Base-by-base conservation (phyloP, 92 coral and sea anemone species). In the Phenganax stokvisi region DNA sequence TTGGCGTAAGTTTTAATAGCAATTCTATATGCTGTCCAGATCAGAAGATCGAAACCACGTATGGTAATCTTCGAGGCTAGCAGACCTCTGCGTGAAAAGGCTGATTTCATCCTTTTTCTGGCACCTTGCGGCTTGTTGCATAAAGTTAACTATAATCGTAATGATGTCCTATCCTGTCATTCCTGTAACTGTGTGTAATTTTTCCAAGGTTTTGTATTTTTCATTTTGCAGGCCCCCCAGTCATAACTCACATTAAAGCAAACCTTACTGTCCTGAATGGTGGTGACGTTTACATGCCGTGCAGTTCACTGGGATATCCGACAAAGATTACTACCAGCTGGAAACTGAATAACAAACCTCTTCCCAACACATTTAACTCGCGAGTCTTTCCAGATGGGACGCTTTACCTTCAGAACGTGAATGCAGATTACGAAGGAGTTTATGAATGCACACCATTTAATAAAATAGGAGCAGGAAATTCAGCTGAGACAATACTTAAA, bases 371-470 rank as follows among this genome's bases (percentile, higher is more conserved):
- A 78, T 63, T 51, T 51, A 11, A 62, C 47, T 90, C 87, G 57
- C 83, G 64, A 15, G 87, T 92, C 75, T 89, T 94, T 1, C 88
- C 92, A 76, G 88, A 87, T 68, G 98, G 98, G 7, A 84, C 94
- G 16, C 86, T 94, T 47, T 87, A 86, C 72, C 85, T 94, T 52
- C 91, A 86, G n/a, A 85, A 85, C 31, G 89, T 92, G 16, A 91
- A 88, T 60, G 85, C 87, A 54, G 87, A 96, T 7, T 93, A 92
- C 63, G 92, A 88, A 6, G 98, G 98, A 12, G 84, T 83, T 54
- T 94, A 90, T 77, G 72, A 83, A 51, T 94, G 98, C 74, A 92
- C 92, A 25, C 98, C 98, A 16, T 85, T 88, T 56, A 94, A 94
- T 81, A 79, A 79, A 20, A 89, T 94, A 12, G 97, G 98, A 4